Percentiles rank a stretch among this genome's conserved stretches.
phyloP scores from a whole-genome alignment of 2,888 invertebrate genomes.

The Agrochola litura region DNA sequence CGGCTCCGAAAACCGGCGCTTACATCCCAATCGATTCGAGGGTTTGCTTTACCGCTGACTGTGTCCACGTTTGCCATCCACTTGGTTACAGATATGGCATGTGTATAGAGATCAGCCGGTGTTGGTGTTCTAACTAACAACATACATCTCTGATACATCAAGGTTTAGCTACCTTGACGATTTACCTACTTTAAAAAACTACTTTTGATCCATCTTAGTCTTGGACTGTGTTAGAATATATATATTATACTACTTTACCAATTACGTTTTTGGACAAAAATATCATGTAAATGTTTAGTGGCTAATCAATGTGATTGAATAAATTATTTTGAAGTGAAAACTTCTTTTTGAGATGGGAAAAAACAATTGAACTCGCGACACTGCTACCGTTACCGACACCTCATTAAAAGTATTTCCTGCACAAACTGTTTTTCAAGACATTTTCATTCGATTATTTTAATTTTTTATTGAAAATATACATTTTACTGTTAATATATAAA shows the following conservation, averaged over 20 bases:
- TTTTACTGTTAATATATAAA: not conserved
- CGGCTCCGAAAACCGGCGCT: not conserved
- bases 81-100: constrained; percentile 7
- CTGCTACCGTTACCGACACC: too few species aligned
- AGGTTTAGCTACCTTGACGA: not conserved
- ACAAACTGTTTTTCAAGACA: not conserved
- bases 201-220: not conserved
- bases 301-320: too few species aligned
- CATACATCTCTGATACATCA: not conserved
- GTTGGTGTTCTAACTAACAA: not conserved
- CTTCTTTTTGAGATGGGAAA: too few species aligned
- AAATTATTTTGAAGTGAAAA: too few species aligned
- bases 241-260: not conserved
- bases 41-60: not conserved
- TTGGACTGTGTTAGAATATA: not conserved
- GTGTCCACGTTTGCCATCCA: not conserved
- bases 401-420: too few species aligned
- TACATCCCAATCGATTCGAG: not conserved
- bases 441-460: not conserved
- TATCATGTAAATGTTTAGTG: not conserved
- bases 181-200: not conserved
- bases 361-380: too few species aligned
- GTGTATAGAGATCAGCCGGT: not conserved
- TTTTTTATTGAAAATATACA: too few species aligned
- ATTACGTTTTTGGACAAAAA: not conserved